phyloP scores from a whole-genome alignment of 1,140 invertebrate genomes.

The Drosophila nikananu region DNA sequence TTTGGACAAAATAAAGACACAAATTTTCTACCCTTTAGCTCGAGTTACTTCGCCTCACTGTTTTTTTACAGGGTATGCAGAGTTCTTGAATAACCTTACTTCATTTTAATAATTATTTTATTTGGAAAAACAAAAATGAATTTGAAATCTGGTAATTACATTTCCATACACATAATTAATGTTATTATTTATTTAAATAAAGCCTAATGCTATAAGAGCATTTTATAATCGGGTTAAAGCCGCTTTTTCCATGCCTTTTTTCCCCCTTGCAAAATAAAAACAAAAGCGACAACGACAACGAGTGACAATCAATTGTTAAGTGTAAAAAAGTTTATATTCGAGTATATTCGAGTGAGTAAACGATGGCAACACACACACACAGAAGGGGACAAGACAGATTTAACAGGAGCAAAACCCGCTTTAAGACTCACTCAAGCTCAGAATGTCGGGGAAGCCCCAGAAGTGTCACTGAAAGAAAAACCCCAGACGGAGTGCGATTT shows the following conservation, averaged over 20 bases:
- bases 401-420: conserved; percentile 42
- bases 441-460: conserved; percentile 41
- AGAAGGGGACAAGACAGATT: conserved; percentile 50
- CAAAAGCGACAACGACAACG: conserved; percentile 34
- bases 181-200: conserved; percentile 4
- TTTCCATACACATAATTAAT: not conserved
- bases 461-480: conserved; percentile 54
- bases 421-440: conserved; percentile 36
- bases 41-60: conserved; percentile 37
- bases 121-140: rapidly evolving
- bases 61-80: not conserved
- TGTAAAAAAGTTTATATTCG: conserved; percentile 73
- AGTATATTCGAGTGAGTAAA: conserved; percentile 71
- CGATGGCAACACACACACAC: conserved; percentile 36
- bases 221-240: conserved; percentile 25
- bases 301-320: conserved; percentile 83
- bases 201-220: conserved; percentile 6
- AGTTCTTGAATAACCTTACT: not conserved
- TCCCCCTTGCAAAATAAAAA: not conserved
- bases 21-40: conserved; percentile 74
- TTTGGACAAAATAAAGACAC: conserved; percentile 50
- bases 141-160: not conserved
- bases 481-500: conserved; percentile 1
- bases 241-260: not conserved
- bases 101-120: not conserved